Evolutionary conservation across 2,113 vertebrate species (phyloP).

Genomic region (Ibidorhyncha struthersii): DNA sequence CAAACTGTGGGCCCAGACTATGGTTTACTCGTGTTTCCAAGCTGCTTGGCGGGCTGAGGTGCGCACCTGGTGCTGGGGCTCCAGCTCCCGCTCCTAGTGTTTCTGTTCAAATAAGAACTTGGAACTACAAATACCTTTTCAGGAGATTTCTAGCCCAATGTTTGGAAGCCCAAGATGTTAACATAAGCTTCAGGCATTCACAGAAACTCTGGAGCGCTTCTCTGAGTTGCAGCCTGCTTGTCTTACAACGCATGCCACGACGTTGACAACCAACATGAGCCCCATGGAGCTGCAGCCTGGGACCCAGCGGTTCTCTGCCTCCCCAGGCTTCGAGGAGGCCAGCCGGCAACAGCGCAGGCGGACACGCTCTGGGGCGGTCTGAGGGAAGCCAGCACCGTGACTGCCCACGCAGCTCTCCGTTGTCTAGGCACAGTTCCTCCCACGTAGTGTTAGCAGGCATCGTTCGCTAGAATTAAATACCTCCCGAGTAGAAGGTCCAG

Average conservation of each 20-base stretch:
- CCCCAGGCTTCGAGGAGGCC: neutral
- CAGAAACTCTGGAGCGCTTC: neutral
- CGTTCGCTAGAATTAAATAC: neutral
- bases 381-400: neutral
- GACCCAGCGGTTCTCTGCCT: neutral
- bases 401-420: neutral
- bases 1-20: neutral
- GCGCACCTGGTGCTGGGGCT: neutral
- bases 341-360: accelerated
- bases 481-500: neutral
- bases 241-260: neutral
- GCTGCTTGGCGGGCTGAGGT: neutral
- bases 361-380: neutral
- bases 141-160: neutral
- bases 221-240: neutral
- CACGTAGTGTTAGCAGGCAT: accelerated
- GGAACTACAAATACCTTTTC: neutral
- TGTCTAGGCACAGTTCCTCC: neutral
- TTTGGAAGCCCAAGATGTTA: neutral
- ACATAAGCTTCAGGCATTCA: neutral
- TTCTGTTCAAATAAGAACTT: neutral
- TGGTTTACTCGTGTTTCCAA: neutral
- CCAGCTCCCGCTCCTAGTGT: neutral
- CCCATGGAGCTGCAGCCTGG: neutral
- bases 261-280: accelerated